phyloP scores from a whole-genome alignment of 1,140 invertebrate genomes.

The Frieseomelitta varia region DNA sequence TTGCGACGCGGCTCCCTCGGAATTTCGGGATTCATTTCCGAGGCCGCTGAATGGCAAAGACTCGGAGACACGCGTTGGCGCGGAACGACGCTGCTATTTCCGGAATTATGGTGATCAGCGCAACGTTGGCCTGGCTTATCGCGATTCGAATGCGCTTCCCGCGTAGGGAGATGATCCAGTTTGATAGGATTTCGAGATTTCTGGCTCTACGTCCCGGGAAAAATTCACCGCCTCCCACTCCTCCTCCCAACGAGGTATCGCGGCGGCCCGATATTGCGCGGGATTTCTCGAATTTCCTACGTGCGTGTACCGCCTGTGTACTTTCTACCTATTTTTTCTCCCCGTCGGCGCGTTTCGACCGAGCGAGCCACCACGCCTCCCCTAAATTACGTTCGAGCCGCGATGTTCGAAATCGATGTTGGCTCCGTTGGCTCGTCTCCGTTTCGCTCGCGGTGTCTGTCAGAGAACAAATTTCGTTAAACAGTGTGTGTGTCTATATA shows the following conservation, averaged over 20 bases:
- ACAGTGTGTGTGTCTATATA: neutral
- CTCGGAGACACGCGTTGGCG: too few species aligned
- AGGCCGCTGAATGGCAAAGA: too few species aligned
- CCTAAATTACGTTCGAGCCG: slow-evolving; percentile 15
- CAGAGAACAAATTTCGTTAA: neutral
- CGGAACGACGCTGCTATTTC: slow-evolving; percentile 49
- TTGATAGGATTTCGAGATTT: slow-evolving; percentile 48
- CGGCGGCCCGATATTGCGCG: slow-evolving; percentile 18
- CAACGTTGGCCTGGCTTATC: slow-evolving; percentile 57
- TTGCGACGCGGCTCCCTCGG: too few species aligned
- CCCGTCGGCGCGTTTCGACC: neutral
- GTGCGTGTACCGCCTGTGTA: neutral
- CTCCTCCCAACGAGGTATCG: too few species aligned
- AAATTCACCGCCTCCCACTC: neutral
- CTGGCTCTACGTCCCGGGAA: slow-evolving; percentile 27
- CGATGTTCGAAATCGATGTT: neutral
- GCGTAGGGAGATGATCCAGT: slow-evolving; percentile 44
- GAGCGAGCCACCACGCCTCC: neutral
- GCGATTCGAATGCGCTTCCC: slow-evolving; percentile 50
- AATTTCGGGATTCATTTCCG: neutral
- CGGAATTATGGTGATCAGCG: slow-evolving; percentile 64
- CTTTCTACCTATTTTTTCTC: too few species aligned
- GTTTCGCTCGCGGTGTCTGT: neutral
- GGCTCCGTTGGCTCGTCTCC: neutral
- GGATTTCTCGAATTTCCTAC: slow-evolving; percentile 40